Conservation (phyloP, 1,140 invertebrate species). For the Arion vulgaris region DNA sequence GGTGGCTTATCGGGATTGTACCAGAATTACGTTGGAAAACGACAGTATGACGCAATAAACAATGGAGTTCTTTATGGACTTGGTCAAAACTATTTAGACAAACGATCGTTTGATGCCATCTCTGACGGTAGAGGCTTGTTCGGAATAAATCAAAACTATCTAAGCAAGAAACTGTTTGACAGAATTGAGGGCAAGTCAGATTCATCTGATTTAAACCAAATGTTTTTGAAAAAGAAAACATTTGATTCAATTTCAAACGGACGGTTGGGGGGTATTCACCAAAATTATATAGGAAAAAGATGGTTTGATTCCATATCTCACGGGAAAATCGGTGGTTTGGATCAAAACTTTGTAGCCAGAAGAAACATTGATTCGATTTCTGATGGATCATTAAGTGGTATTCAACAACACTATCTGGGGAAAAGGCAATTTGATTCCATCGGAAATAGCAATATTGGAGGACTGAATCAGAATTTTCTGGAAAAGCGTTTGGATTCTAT, state of each 20-base stretch:
- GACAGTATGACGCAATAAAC: background rate
- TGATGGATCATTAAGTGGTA: background rate
- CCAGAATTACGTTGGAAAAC: slow-evolving; percentile 9
- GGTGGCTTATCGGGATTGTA: background rate
- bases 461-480: background rate
- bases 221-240: background rate
- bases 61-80: background rate
- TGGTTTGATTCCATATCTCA: background rate
- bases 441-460: background rate
- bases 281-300: background rate
- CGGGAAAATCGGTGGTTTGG: background rate
- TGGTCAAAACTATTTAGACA: slow-evolving; percentile 2
- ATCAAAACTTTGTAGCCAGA: background rate
- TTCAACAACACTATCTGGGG: background rate
- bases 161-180: background rate
- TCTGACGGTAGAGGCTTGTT: background rate
- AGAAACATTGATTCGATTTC: background rate
- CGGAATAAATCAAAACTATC: background rate
- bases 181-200: background rate
- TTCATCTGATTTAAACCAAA: background rate
- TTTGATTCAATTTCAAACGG: background rate
- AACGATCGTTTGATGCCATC: background rate
- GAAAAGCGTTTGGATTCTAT: background rate
- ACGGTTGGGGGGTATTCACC: background rate
- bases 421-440: background rate